Percentiles rank a stretch among this genome's conserved stretches.
phyloP scores from a whole-genome alignment of 2,797 vertebrate species.

The Parauchenoglanis ngamensis region DNA sequence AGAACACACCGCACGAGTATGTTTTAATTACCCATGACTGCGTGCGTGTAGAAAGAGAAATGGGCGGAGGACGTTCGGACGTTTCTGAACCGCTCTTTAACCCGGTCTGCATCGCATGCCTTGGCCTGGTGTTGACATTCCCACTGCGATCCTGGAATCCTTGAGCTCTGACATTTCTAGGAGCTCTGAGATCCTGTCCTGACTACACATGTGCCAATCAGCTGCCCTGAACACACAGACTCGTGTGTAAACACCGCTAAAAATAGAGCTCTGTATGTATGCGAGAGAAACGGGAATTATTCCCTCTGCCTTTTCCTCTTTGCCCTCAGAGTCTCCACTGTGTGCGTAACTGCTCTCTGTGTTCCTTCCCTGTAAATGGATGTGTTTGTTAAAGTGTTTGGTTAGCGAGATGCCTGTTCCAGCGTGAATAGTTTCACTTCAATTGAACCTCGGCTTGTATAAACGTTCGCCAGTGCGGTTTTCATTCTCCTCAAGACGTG shows the following conservation, averaged over 20 bases:
- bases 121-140: constrained; percentile 25
- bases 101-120: background rate
- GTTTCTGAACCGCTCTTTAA: background rate
- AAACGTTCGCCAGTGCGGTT: constrained; percentile 9
- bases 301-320: background rate
- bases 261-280: constrained; percentile 68
- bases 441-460: constrained; percentile 1
- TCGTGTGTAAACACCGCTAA: constrained; percentile 71
- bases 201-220: background rate
- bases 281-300: constrained; percentile 8
- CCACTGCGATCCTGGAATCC: constrained; percentile 10
- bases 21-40: background rate
- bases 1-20: background rate
- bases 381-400: constrained; percentile 17
- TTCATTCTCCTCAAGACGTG: background rate
- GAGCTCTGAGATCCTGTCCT: constrained; percentile 28
- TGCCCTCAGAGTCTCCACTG: background rate
- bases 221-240: constrained; percentile 23
- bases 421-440: constrained; percentile 19
- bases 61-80: background rate
- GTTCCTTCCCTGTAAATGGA: constrained; percentile 4
- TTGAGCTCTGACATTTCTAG: background rate
- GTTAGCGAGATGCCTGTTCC: constrained; percentile 11
- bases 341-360: background rate
- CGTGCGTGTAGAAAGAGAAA: background rate